Evolutionary conservation across 2,888 invertebrate species (phyloP).

Genomic region (Drosophila yooni): DNA sequence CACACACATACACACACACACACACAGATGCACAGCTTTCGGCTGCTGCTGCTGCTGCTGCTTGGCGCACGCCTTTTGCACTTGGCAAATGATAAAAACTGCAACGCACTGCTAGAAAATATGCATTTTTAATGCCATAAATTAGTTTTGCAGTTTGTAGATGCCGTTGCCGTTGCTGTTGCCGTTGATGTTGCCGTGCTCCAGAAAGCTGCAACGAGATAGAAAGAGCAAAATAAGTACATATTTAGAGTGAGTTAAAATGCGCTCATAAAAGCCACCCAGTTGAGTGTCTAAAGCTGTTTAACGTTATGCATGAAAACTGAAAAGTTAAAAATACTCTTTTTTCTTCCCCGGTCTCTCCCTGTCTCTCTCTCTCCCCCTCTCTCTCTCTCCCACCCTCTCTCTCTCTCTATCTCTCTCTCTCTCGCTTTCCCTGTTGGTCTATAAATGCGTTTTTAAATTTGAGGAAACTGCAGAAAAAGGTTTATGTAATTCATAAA

Average conservation of each 20-base stretch:
- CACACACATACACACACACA: slow-evolving; percentile 24
- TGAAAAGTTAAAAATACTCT: slow-evolving; percentile 42
- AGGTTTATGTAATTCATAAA: slow-evolving; percentile 56
- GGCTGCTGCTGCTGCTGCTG: slow-evolving; percentile 25
- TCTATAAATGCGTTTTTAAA: slow-evolving; percentile 59
- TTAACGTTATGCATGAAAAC: slow-evolving; percentile 52
- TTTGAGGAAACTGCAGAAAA: slow-evolving; percentile 31
- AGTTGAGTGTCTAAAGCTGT: slow-evolving; percentile 64
- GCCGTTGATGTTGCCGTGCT: slow-evolving; percentile 30
- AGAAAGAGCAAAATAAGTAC: slow-evolving; percentile 29
- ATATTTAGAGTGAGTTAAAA: slow-evolving; percentile 34
- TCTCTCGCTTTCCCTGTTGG: not conserved
- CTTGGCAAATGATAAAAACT: slow-evolving; percentile 77
- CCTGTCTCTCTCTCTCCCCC: not conserved
- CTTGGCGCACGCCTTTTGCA: slow-evolving; percentile 42
- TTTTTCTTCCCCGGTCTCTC: no score
- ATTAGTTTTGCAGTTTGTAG: slow-evolving; percentile 75
- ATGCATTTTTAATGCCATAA: slow-evolving; percentile 81
- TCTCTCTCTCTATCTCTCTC: not conserved
- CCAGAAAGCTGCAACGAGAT: slow-evolving; percentile 53
- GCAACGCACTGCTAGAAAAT: slow-evolving; percentile 78
- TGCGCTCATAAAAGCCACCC: slow-evolving; percentile 37
- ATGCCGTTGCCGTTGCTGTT: slow-evolving; percentile 17
- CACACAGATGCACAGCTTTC: slow-evolving; percentile 36
- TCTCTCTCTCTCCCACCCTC: not conserved